Evolutionary conservation across 2,797 vertebrate species (phyloP), one percentile per base, ranked within the genome.

Genomic region (Percopsis omiscomaycus): DNA sequence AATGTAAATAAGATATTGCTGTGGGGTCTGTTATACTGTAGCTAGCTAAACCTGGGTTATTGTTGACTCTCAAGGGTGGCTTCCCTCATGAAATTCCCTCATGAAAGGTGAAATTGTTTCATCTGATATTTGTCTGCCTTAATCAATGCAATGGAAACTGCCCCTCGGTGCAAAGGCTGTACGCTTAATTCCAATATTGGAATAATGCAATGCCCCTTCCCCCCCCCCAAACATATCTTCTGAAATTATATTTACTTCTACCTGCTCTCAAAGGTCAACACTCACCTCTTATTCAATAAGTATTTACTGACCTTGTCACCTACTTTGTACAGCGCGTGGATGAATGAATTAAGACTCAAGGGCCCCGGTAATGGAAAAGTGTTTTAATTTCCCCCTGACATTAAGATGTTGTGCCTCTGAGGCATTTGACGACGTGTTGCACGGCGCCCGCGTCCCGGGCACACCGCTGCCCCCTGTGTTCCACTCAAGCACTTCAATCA

Each of bases 381-480:
- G 93, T 95, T 98, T 95, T 97, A 97, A 98, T 98, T 98, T 97
- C 94, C 92, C 93, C 91, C 92, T 99, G 96, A 98, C 96, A 98
- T 98, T 98, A 97, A 96, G 93, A 94, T 90, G 90, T 89, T 94
- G 93, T 96, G 93, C 95, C 96, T 95, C 90, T 90, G 92, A 95
- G 96, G 95, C 94, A 97, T 95, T 92, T 90, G 92, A 93, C 92
- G 93, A 92, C 92, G 92, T 93, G 74, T 94, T 92, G 89, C 89
- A 90, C 89, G 84, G 83, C 86, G 84, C 90, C 93, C 90, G 86
- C 88, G 94, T 91, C 83, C 90, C 86, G 89, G 90, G 92, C 91
- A 93, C 93, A 89, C 91, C 91, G 86, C 92, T 93, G 92, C 90
- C 92, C 94, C 94, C 93, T 92, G 84, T 96, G 94, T 96, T 96